Percentiles rank a stretch among this genome's conserved stretches.
Evolutionary conservation across 2,888 invertebrate genomes (phyloP).

Genomic region (Melinaea menophilus): DNA sequence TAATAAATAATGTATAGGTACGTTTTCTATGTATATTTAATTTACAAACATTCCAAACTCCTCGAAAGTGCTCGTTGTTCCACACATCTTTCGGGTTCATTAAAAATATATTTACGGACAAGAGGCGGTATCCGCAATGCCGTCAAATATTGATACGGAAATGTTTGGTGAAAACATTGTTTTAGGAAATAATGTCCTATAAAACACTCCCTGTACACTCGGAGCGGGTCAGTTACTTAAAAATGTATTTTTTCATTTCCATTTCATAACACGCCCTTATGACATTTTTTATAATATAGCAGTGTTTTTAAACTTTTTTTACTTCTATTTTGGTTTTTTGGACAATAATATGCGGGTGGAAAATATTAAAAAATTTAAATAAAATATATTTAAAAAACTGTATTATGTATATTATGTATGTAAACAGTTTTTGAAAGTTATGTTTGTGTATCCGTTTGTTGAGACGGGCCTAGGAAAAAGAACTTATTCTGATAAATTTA

Average conservation of each 20-base stretch:
- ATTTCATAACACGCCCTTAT: background rate
- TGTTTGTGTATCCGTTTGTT: no score
- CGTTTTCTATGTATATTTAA: background rate
- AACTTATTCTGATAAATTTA: no score
- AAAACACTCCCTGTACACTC: constrained; percentile 9
- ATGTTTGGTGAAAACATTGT: constrained; percentile 14
- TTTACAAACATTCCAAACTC: background rate
- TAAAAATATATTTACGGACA: constrained; percentile 11
- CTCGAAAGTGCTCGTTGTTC: background rate
- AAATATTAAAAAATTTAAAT: no score
- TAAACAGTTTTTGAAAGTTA: no score
- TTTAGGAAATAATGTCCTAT: constrained; percentile 14
- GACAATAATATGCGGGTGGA: no score
- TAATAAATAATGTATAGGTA: no score
- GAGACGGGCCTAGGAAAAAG: no score
- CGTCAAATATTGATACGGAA: constrained; percentile 19
- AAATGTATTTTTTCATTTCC: constrained; percentile 3
- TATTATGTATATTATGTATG: no score
- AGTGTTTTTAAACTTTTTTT: no score
- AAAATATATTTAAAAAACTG: no score
- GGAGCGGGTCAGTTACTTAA: background rate
- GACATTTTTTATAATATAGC: background rate
- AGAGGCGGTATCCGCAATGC: constrained; percentile 15
- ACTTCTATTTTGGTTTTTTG: no score
- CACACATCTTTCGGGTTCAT: background rate